Base-by-base conservation (phyloP, 2,888 invertebrate species). In the Hypena proboscidalis region DNA sequence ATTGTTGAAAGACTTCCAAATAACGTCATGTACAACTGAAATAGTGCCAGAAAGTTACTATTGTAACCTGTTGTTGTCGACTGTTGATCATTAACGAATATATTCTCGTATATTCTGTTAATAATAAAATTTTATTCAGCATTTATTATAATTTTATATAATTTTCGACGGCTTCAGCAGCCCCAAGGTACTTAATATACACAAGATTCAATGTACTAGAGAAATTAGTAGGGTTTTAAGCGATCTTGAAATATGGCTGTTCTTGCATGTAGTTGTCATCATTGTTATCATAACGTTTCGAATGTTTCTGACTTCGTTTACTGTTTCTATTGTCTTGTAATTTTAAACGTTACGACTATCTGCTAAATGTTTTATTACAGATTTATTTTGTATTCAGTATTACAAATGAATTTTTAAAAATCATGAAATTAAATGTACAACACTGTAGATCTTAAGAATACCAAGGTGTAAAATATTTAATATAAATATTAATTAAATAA, bases 161-260 rank as follows among this genome's bases (percentile, higher is more conserved):
- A 63, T 59, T 58, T 55, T 48, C 54, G 52, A 34, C 44, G 58
- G 51, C 58, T 58, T 73, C 79, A 78, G 78, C 79, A 82, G 79
- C 82, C 77, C 75, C 74, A 49, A 66, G 52, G 77, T 86, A 85
- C 83, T 82, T 86, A 84, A 79, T 78, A 77, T n/a, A n/a, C n/a
- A n/a, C n/a, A n/a, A n/a, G 77, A 63, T 50, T 39, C 50, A 55
- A 44, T 41, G 29, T 38, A 15, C 30, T 35, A 50, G 36, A 54
- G 13, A 15, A 23, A 22, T 27, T 33, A 36, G 20, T 30, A 34
- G n/a, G n/a, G n/a, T n/a, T n/a, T n/a, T 22, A 20, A 31, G 33
- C 11, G 31, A 36, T 40, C 30, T 31, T 11, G 13, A 19, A 34
- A 38, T 19, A 27, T 36, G 30, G 10, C 37, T 39, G 21, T 30